phyloP scores from a whole-genome alignment of 2,113 vertebrate species.

The Collichthys lucidus region DNA sequence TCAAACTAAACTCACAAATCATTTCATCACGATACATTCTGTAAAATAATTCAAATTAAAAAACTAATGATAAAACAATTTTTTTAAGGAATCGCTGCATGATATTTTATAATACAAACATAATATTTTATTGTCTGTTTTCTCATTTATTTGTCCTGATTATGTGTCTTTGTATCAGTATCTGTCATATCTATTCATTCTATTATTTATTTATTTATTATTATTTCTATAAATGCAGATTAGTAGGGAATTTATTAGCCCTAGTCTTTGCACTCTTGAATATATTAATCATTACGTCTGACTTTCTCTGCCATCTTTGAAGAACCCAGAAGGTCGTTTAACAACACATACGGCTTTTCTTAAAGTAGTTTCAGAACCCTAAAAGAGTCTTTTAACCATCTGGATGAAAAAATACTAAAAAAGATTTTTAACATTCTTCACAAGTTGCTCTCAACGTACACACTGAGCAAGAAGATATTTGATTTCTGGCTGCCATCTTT shows the following conservation, averaged over 20 bases:
- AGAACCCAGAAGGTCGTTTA: background rate
- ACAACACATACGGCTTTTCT: background rate
- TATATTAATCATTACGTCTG: background rate
- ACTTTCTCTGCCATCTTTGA: background rate
- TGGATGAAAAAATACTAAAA: background rate
- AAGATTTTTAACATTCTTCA: too few species aligned
- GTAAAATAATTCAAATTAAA: too few species aligned
- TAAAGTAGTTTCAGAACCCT: background rate
- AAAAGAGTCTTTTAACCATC: background rate
- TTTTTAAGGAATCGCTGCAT: background rate
- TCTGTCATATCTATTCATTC: too few species aligned
- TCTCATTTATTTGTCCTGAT: background rate
- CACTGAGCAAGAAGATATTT: background rate
- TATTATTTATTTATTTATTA: too few species aligned
- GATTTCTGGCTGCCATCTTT: background rate
- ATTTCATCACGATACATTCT: background rate
- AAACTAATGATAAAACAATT: background rate
- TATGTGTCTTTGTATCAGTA: too few species aligned
- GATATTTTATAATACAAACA: background rate
- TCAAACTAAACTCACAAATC: background rate
- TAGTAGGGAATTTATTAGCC: background rate
- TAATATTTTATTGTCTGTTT: background rate
- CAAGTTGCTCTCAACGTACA: background rate
- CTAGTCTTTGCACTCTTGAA: background rate
- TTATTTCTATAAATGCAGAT: too few species aligned